Conservation (phyloP, 2,888 invertebrate genomes). For the Erpobdella octoculata region DNA sequence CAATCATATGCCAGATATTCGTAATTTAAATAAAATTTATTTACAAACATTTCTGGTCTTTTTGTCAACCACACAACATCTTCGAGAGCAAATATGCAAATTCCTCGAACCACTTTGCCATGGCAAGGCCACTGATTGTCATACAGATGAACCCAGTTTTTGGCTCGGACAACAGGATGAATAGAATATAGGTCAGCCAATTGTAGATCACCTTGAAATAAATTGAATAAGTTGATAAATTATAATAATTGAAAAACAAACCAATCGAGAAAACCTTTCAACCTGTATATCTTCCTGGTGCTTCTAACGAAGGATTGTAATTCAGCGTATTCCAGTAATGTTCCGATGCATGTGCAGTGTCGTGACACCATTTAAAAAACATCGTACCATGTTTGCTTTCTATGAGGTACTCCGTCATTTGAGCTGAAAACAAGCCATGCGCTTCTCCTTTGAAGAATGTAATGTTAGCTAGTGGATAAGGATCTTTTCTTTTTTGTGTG, state of each 20-base stretch:
- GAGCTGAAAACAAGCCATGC: constrained; percentile 46
- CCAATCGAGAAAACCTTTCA: constrained; percentile 30
- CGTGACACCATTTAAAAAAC: constrained; percentile 45
- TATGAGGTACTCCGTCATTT: constrained; percentile 45
- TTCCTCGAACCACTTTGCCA: constrained; percentile 43
- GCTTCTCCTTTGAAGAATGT: constrained; percentile 42
- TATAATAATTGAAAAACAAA: neutral
- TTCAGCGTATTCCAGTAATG: constrained; percentile 51
- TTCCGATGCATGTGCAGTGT: constrained; percentile 48
- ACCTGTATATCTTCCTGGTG: constrained; percentile 47
- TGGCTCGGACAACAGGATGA: constrained; percentile 35
- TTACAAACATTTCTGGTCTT: constrained; percentile 43
- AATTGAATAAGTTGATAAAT: neutral
- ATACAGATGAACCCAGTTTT: constrained; percentile 37
- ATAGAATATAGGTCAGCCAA: constrained; percentile 36
- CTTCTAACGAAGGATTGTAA: constrained; percentile 41
- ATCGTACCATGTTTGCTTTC: constrained; percentile 41
- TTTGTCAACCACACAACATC: constrained; percentile 40
- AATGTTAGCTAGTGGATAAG: constrained; percentile 36
- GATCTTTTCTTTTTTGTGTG: constrained; percentile 33
- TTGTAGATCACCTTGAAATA: constrained; percentile 34
- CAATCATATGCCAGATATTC: constrained; percentile 45
- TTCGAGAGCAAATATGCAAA: constrained; percentile 45
- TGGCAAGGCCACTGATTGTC: constrained; percentile 38
- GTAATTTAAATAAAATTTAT: constrained; percentile 45